Conservation (phyloP, 2,888 invertebrate genomes). For the Julus scandinavius region DNA sequence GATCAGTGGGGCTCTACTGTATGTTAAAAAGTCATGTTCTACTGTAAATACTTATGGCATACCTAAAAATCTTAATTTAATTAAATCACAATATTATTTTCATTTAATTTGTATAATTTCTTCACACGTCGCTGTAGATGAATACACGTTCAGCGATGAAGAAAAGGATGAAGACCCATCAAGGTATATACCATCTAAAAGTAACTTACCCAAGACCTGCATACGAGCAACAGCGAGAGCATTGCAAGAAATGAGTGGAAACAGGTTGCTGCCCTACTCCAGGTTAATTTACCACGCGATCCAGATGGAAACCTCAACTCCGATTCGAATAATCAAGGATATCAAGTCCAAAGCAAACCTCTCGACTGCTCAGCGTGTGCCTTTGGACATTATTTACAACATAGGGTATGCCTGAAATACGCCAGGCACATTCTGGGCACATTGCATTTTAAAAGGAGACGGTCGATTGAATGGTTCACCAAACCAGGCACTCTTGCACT, state of each 20-base stretch:
- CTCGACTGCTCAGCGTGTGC: neutral
- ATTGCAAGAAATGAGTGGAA: constrained; percentile 8
- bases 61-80: too few relatives aligned
- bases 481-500: neutral
- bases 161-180: neutral
- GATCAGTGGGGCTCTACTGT: too few relatives aligned
- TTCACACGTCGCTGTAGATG: neutral
- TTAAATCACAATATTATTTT: too few relatives aligned
- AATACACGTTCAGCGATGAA: neutral
- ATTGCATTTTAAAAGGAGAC: neutral
- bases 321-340: neutral
- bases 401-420: constrained; percentile 6
- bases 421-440: neutral
- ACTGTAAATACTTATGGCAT: too few relatives aligned
- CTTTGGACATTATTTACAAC: neutral
- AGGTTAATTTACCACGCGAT: neutral
- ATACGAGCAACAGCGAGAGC: neutral
- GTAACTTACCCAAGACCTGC: neutral
- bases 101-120: too few relatives aligned
- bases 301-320: neutral
- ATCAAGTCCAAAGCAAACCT: neutral
- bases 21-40: too few relatives aligned
- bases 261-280: neutral
- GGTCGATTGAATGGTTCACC: neutral
- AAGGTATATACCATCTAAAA: constrained; percentile 7